Evolutionary conservation across 1,140 invertebrate species (phyloP).

Genomic region (Maniola jurtina): DNA sequence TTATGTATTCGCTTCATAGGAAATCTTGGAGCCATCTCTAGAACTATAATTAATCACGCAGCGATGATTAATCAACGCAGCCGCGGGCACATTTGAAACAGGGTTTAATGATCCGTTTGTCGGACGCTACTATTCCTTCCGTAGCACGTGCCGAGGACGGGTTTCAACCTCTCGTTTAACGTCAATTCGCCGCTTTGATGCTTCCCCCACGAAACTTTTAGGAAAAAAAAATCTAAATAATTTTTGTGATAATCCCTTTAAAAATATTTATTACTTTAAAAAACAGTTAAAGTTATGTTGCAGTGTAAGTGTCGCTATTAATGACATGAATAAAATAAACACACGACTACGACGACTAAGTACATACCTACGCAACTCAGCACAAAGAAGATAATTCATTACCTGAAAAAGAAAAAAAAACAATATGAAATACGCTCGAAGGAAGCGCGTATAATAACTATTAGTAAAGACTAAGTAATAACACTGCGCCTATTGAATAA

Average conservation of each 20-base stretch:
- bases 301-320: neutral
- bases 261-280: no score
- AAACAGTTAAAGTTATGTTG: neutral
- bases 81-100: constrained; percentile 56
- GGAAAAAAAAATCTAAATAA: no score
- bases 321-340: neutral
- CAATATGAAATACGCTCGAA: constrained; percentile 29
- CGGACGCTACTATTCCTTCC: constrained; percentile 54
- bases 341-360: no score
- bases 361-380: neutral
- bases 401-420: constrained; percentile 46
- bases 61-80: constrained; percentile 66
- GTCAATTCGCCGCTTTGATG: constrained; percentile 52
- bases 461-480: constrained; percentile 40
- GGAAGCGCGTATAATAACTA: constrained; percentile 24
- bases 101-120: constrained; percentile 67
- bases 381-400: constrained; percentile 20
- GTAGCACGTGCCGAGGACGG: constrained; percentile 52
- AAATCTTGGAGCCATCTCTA: constrained; percentile 10
- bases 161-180: constrained; percentile 48
- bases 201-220: constrained; percentile 42
- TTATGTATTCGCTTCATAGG: neutral
- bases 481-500: constrained; percentile 58
- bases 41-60: constrained; percentile 53
- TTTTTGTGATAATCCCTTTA: no score